Evolutionary conservation across 2,888 invertebrate genomes (phyloP), one percentile per base, ranked within the genome.

Genomic region (Chloromyia formosa): DNA sequence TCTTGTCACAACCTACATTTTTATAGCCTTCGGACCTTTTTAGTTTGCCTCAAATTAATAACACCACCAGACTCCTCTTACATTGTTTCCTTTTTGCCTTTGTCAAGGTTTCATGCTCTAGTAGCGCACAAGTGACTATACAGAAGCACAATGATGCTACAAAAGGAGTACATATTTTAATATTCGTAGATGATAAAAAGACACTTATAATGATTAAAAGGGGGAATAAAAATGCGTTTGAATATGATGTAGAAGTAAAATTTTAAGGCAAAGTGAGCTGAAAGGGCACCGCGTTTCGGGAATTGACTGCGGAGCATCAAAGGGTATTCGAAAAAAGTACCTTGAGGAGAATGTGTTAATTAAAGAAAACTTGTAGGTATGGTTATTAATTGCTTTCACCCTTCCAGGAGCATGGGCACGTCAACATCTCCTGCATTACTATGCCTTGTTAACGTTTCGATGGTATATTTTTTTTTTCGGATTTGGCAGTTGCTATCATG

Each of bases 11-110:
- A 62, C 62, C 35, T 27, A 27, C 61, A 27, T 61, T 18, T n/a
- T n/a, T 10, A 27, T 40, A 23, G n/a, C 35, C 16, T 16, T 16
- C 23, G 27, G 23, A 62, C 16, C 16, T 62, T 9, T 40, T 5
- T 16, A 62, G 40, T 18, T 62, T 62, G 35, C 27, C 16, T 22
- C 60, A 60, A 62, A 62, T 62, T 62, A 62, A 62, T 62, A 62
- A 12, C 62, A 40, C 40, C 40, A 40, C 27, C 27, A 35, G 27
- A 35, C 27, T 40, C 14, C 62, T 35, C 18, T 16, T 27, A 62
- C 40, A 16, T 62, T 62, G 62, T 40, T 62, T 62, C 10, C 62
- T 40, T 40, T 62, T 16, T 1, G 20, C 16, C 40, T 62, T 35
- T 40, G 23, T 42, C n/a, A 40, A n/a, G 23, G 20, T 18, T 18